Percentiles rank a stretch among this genome's conserved stretches.
Conservation (phyloP, 2,113 vertebrate species). For the Colistium nudipinnis region DNA sequence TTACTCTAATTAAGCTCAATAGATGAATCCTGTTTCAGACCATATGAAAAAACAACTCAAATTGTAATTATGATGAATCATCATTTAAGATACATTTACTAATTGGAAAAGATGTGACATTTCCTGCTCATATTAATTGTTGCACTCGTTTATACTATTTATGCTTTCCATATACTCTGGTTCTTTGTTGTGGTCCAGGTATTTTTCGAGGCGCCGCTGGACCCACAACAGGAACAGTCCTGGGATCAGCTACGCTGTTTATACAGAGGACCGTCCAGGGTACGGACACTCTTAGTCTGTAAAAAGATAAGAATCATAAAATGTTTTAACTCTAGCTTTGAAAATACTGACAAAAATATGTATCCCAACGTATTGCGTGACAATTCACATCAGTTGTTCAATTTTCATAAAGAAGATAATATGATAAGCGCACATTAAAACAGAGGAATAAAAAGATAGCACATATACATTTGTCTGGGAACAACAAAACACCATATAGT, state of each 20-base stretch:
- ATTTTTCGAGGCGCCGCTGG: slow-evolving; percentile 83
- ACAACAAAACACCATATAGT: too few species aligned
- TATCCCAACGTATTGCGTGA: too few species aligned
- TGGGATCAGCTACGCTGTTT: slow-evolving; percentile 92
- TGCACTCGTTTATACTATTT: background rate
- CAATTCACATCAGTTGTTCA: too few species aligned
- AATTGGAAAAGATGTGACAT: background rate
- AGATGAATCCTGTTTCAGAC: background rate
- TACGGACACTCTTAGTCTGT: slow-evolving; percentile 58
- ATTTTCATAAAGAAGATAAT: too few species aligned
- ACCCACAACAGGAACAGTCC: slow-evolving; percentile 92
- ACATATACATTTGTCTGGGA: too few species aligned
- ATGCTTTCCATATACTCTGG: background rate
- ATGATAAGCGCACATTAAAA: too few species aligned
- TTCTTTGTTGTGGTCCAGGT: slow-evolving; percentile 71
- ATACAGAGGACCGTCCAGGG: slow-evolving; percentile 91
- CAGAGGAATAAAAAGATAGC: too few species aligned
- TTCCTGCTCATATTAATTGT: background rate
- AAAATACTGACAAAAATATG: too few species aligned
- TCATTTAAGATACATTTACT: background rate
- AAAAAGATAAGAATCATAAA: background rate
- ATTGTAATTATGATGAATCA: background rate
- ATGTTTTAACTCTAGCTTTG: too few species aligned
- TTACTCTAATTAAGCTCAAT: background rate
- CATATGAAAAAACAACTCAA: background rate